Evolutionary conservation across 2,888 invertebrate species (phyloP), one percentile per base, ranked within the genome.

Genomic region (Aradus depressus): DNA sequence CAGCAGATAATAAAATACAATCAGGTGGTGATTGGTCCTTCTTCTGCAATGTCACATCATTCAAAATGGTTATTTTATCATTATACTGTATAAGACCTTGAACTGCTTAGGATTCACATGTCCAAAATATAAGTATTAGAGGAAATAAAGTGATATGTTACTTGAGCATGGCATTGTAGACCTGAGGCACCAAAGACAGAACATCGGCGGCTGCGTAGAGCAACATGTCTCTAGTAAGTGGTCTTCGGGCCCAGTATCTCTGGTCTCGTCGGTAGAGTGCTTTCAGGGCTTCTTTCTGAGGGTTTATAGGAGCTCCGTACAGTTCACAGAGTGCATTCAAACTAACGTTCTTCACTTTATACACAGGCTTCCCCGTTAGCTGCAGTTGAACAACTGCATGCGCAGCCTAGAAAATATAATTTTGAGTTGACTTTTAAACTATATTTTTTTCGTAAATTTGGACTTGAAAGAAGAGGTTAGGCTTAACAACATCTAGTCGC

Each of bases 331-430:
- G 73, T 48, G 91, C 86, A 72, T 91, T 90, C 52, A 95, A 73
- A 61, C 90, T 89, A 42, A 92, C 81, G 66, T 89, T 89, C 70
- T 93, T 92, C 47, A 91, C 89, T 73, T 95, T 95, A 66, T 92
- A 89, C 44, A 93, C 88, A 28, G 93, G 91, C 62, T 88, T 84
- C 55, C 83, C 82, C 54, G 84, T 86, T 62, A 89, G 86, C 70
- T 92, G 92, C 64, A 81, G 83, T 64, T 92, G 89, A 43, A 95
- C 70, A 10, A 95, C 84, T 48, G 92, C 87, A 68, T 95, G 90
- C 35, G 92, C 93, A 31, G 86, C 84, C 75, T 80, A 62, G 39
- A 62, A 60, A 51, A 52, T 42, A 41, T 45, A 58, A 55, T 32
- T n/a, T n/a, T n/a, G n/a, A n/a, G n/a, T n/a, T n/a, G n/a, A n/a